Base-by-base conservation (phyloP, 1,140 invertebrate genomes). In the Sarcophaga bullata region DNA sequence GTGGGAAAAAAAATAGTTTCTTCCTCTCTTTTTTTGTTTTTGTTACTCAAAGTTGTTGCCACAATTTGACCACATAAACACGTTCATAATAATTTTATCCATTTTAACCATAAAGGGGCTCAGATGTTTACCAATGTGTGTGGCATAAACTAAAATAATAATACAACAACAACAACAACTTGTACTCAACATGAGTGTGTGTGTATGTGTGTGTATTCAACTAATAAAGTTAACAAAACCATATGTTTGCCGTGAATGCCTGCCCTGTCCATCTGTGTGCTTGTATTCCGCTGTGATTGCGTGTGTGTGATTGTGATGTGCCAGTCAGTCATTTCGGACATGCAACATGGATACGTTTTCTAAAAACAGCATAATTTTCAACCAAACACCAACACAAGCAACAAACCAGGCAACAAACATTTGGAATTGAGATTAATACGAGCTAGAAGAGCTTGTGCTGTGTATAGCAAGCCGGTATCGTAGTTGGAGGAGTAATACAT, bases 1-100 rank as follows among this genome's bases (percentile, higher is more conserved):
- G 25, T 37, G 25, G 1, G 25, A 37, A 37, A 37, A 37, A 37
- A 37, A 37, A 37, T 37, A 37, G 25, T 37, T 37, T 37, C 25
- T 4, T 37, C 4, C 25, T 37, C 25, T 37, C 8, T 9, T 52
- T 52, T 52, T 9, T 52, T 52, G 1, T 52, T 52, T 1, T 1
- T 13, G 9, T 52, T 52, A 10, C 50, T 52, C 50, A 52, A 10
- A 13, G 25, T 37, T 52, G 8, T 52, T 52, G 50, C 13, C 13
- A 37, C 50, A 13, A 73, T 37, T 73, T 73, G 73, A 47, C 73
- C 73, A 73, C 73, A 73, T 46, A 73, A 73, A 73, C 73, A 73
- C 73, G 73, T 73, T 73, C 13, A 73, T 73, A 73, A 73, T 73
- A 73, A 73, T 72, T 25, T 72, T 73, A 46, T 73, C 73, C 25